Base-by-base conservation (phyloP, 2,797 vertebrate species). In the Meda fulgida region DNA sequence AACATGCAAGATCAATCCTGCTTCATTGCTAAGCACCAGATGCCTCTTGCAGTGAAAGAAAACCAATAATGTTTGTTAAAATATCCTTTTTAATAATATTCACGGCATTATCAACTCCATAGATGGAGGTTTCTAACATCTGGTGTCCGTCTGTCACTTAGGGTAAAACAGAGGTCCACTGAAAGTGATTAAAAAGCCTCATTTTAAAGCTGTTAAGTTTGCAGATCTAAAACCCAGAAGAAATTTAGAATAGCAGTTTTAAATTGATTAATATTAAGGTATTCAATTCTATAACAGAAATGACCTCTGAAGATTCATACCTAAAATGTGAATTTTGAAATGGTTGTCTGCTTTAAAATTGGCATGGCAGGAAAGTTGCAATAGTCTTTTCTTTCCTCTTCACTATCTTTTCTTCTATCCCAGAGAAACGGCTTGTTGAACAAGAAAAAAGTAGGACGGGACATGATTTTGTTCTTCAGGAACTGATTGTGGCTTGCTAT, bases 91-190 rank as follows among this genome's bases (percentile, higher is more conserved):
- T 29, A 60, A 78, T 78, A 77, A 78, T 3, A 78, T 58, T 34
- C 53, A 40, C 16, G 26, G 36, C 18, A 38, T 18, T 34, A 18
- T 77, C 53, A 77, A 40, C 23, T 40, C 23, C 31, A 55, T 76
- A 36, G 73, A 55, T 76, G 73, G 51, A 36, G 31, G 73, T n/a
- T 78, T 78, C 14, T 60, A 40, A 78, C 75, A 78, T 60, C 75
- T 78, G 75, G 75, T 78, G 36, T 78, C 53, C 53, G 36, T 78
- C 75, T 78, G 66, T 85, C 51, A 78, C 29, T 73, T 65, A 43
- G 66, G 18, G 43, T 5, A n/a, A 66, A 53, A 65, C 19, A 66
- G 43, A 78, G 31, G 34, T 78, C 48, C 9, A 38, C 66, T 78
- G 36, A 72, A 23, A 71, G 65, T 31, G n/a, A 8, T 26, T 40